Evolutionary conservation across 2,113 vertebrate species (phyloP).

Genomic region (Dascyllus trimaculatus): DNA sequence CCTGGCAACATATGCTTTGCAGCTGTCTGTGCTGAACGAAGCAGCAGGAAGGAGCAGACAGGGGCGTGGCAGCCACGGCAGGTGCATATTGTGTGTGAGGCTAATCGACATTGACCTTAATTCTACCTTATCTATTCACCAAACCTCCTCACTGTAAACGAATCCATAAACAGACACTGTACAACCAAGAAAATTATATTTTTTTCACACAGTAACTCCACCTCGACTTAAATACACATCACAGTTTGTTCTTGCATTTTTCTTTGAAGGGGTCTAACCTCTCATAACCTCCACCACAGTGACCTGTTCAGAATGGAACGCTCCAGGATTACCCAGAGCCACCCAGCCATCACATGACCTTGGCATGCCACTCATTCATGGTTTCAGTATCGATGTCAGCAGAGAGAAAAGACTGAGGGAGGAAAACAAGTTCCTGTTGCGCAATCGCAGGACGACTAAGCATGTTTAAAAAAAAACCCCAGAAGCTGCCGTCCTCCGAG

Average conservation of each 20-base stretch:
- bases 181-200: background rate
- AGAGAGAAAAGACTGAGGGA: slow-evolving; percentile 43
- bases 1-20: slow-evolving; percentile 14
- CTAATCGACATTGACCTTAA: background rate
- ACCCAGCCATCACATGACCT: slow-evolving; percentile 72
- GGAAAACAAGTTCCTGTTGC: slow-evolving; percentile 67
- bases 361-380: slow-evolving; percentile 68
- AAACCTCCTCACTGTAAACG: background rate
- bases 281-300: slow-evolving; percentile 53
- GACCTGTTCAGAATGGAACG: slow-evolving; percentile 62
- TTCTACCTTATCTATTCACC: background rate
- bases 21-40: slow-evolving; percentile 14
- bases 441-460: slow-evolving; percentile 41
- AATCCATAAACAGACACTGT: background rate
- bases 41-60: slow-evolving; percentile 9
- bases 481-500: background rate
- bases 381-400: slow-evolving; percentile 75
- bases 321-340: slow-evolving; percentile 67
- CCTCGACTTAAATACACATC: background rate
- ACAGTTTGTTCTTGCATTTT: slow-evolving; percentile 8
- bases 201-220: background rate
- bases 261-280: slow-evolving; percentile 33
- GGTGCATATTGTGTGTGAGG: slow-evolving; percentile 24
- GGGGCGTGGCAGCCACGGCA: slow-evolving; percentile 27
- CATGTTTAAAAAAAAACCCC: slow-evolving; percentile 4